Evolutionary conservation across 1,140 invertebrate genomes (phyloP), one percentile per base, ranked within the genome.

Genomic region (Drosophila novamexicana): DNA sequence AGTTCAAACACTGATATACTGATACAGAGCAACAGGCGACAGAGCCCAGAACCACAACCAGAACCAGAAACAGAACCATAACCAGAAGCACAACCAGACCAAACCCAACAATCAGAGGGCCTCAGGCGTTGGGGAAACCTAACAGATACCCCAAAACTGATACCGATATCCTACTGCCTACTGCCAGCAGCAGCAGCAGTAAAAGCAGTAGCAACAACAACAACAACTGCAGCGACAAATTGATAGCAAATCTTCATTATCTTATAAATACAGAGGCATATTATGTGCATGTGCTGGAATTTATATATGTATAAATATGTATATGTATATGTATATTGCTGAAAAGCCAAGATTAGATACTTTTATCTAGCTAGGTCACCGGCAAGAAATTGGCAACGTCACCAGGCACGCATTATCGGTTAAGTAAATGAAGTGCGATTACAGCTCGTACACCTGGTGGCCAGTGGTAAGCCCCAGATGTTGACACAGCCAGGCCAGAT

Each of bases 241-340:
- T 91, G 90, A 91, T 91, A 91, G 83, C 90, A 91, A 91, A 91
- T 91, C 90, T 91, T 91, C 90, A 91, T 91, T 91, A 91, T 91
- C 90, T 91, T 91, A 85, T 91, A 89, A 89, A 90, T 89, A 79
- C 64, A 66, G 72, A 39, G 74, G 76, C 79, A 82, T 76, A 72
- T 66, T 42, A 59, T 68, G 69, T 36, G 40, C 49, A 54, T 67
- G 77, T 70, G 58, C 32, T 67, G 32, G 68, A 66, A 54, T 67
- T 49, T 29, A 18, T 49, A 49, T 49, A 29, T 29, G 16, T 47
- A 18, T 18, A 18, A 18, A 18, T 18, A 18, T 18, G 18, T 18
- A 10, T 10, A 49, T 49, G 9, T 49, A 49, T 29, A 29, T 49
- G 22, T 59, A 71, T 86, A 89, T 89, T 84, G 89, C 84, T 82